phyloP scores from a whole-genome alignment of 2,797 vertebrate species.

The Pangasius macronema region DNA sequence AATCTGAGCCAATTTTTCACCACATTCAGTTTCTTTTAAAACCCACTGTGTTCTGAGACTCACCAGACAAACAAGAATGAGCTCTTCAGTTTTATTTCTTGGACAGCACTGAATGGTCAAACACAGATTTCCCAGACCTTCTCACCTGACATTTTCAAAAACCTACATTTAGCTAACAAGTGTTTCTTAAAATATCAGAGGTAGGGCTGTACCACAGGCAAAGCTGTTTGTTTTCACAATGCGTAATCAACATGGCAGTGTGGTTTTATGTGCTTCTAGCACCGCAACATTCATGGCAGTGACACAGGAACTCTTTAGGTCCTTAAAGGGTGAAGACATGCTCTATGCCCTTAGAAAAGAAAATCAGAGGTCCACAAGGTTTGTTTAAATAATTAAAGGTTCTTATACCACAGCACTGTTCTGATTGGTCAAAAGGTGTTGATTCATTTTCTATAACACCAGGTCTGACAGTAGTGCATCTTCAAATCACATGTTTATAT shows the following conservation, averaged over 20 bases:
- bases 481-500: background rate
- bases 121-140: background rate
- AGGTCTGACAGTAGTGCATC: background rate
- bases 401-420: background rate
- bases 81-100: background rate
- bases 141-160: background rate
- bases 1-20: background rate
- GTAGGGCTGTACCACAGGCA: background rate
- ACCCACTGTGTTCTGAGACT: background rate
- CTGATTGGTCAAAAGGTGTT: constrained; percentile 3
- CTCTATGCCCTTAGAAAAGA: background rate
- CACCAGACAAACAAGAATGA: background rate
- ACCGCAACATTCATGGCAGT: background rate
- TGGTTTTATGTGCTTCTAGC: background rate
- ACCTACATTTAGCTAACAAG: background rate
- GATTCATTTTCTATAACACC: background rate
- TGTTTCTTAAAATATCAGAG: background rate
- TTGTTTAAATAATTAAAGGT: background rate
- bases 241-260: background rate
- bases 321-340: background rate
- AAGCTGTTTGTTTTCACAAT: background rate
- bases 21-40: background rate
- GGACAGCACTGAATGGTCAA: background rate
- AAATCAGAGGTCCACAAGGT: too few species aligned
- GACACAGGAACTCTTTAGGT: background rate